Evolutionary conservation across 2,113 vertebrate genomes (phyloP).

Genomic region (Python bivittatus): DNA sequence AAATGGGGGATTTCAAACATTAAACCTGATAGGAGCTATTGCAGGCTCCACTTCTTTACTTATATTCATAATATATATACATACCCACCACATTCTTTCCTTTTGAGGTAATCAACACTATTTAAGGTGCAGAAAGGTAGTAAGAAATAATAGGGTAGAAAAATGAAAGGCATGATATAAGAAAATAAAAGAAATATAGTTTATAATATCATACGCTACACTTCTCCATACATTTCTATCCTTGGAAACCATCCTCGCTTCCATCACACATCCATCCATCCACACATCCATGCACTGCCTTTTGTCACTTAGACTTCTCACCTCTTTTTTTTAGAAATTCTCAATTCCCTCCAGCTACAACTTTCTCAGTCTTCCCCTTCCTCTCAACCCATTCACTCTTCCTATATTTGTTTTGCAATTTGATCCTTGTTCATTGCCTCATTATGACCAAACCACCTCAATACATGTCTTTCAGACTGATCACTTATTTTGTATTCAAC

Average conservation of each 20-base stretch:
- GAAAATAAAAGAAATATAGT: neutral
- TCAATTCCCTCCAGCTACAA: neutral
- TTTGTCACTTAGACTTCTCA: neutral
- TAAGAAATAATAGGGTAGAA: too few species aligned
- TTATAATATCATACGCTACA: neutral
- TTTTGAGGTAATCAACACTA: too few species aligned
- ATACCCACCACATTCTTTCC: too few species aligned
- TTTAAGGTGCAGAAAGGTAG: too few species aligned
- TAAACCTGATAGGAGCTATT: too few species aligned
- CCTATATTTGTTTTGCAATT: neutral
- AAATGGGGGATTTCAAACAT: too few species aligned
- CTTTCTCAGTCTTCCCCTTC: neutral
- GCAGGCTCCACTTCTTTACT: too few species aligned
- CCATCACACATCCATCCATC: neutral
- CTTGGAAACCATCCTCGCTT: neutral
- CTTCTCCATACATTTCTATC: neutral
- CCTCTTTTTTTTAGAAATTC: neutral
- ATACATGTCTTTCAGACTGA: neutral
- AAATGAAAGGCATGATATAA: too few species aligned
- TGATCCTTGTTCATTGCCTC: neutral
- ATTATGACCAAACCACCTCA: neutral
- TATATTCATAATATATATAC: too few species aligned
- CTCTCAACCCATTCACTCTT: neutral
- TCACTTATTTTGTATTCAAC: neutral
- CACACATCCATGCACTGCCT: neutral